A percentile compares a stretch with the other conserved stretches of the same genome.
These are phyloP conservation scores for Labroides dimidiatus DNA, from an alignment of 2,797 vertebrate species.

Conservation along the genomic window DNA sequence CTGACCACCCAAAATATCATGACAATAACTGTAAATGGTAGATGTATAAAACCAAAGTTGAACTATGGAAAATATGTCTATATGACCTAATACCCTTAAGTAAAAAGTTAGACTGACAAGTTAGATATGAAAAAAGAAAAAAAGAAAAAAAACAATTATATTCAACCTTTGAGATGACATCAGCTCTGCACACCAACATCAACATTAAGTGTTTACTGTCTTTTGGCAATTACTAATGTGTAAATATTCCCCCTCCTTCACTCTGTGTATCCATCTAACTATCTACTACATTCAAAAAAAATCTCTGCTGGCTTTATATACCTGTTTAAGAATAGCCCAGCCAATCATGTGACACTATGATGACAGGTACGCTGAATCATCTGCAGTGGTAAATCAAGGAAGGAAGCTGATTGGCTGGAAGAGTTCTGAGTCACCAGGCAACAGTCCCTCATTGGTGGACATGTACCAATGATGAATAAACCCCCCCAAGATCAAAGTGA, in stretches of 20 bases:
- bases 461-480: constrained; percentile 21
- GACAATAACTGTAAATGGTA: too few relatives aligned
- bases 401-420: constrained; percentile 41
- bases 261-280: background rate
- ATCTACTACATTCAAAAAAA: background rate
- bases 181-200: background rate
- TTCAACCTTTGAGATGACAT: background rate
- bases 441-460: constrained; percentile 57
- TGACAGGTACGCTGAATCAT: constrained; percentile 37
- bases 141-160: too few relatives aligned
- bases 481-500: background rate
- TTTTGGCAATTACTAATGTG: background rate
- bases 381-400: constrained; percentile 6
- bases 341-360: constrained; percentile 58
- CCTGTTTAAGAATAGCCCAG: constrained; percentile 69
- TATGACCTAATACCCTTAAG: too few relatives aligned
- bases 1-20: too few relatives aligned
- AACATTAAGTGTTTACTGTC: background rate
- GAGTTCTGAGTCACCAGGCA: constrained; percentile 52
- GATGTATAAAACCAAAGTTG: too few relatives aligned
- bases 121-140: too few relatives aligned
- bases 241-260: background rate
- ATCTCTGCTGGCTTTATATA: constrained; percentile 69
- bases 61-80: too few relatives aligned
- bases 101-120: too few relatives aligned